phyloP scores from a whole-genome alignment of 1,140 invertebrate species.

The Drosophila pandora region DNA sequence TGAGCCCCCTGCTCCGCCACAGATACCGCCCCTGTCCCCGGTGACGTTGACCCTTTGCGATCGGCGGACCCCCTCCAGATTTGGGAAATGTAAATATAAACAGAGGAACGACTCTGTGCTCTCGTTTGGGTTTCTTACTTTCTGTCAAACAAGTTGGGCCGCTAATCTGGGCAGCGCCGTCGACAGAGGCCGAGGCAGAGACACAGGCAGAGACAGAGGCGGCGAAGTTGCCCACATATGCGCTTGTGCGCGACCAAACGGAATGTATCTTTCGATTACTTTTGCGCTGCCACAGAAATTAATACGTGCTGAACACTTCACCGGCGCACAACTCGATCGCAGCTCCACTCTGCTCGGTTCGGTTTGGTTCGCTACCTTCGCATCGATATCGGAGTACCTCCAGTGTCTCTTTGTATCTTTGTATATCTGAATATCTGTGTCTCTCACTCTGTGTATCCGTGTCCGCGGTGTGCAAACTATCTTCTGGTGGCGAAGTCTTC shows the following conservation, averaged over 20 bases:
- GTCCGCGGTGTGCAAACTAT: slow-evolving; percentile 11
- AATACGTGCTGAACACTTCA: slow-evolving; percentile 78
- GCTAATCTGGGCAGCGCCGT: slow-evolving; percentile 58
- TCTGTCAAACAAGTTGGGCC: slow-evolving; percentile 74
- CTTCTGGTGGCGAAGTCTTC: slow-evolving; percentile 6
- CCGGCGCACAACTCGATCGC: slow-evolving; percentile 70
- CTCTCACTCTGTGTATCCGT: slow-evolving; percentile 8
- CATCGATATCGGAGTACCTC: slow-evolving; percentile 5
- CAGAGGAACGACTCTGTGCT: slow-evolving; percentile 24
- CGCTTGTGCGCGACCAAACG: slow-evolving; percentile 62
- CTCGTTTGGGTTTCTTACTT: slow-evolving; percentile 41
- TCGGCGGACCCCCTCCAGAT: slow-evolving; percentile 11
- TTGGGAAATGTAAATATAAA: slow-evolving; percentile 65
- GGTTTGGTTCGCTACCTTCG: slow-evolving; percentile 13
- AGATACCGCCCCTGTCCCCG: background rate
- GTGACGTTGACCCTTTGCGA: slow-evolving; percentile 29
- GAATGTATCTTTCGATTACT: slow-evolving; percentile 78
- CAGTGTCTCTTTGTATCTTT: slow-evolving; percentile 6
- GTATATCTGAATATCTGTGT: slow-evolving; percentile 6
- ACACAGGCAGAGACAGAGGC: slow-evolving; percentile 33
- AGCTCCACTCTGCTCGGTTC: slow-evolving; percentile 23
- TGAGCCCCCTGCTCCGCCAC: background rate
- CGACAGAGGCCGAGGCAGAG: background rate
- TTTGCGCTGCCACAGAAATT: slow-evolving; percentile 73
- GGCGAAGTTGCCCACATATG: slow-evolving; percentile 64